A percentile compares a stretch with the other conserved stretches of the same genome.
phyloP scores from a whole-genome alignment of 1,140 invertebrate species.

The Aphaenogaster rudis region DNA sequence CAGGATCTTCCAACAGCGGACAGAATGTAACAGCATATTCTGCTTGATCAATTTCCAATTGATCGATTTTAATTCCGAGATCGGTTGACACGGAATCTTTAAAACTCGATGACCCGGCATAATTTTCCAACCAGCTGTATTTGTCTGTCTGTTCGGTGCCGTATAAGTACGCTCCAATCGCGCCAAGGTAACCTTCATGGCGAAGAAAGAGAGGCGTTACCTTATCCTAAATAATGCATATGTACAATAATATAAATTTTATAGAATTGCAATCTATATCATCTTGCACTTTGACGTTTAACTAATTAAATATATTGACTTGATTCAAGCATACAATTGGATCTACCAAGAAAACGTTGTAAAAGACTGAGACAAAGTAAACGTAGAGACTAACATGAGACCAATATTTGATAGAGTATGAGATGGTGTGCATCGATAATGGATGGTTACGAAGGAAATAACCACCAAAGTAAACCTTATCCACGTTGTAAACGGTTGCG shows the following conservation, averaged over 20 bases:
- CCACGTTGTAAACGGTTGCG: constrained; percentile 90
- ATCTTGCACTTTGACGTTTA: constrained; percentile 9
- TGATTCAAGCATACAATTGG: constrained; percentile 32
- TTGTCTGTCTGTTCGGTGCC: constrained; percentile 90
- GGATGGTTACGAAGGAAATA: constrained; percentile 93
- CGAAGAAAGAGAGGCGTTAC: constrained; percentile 91
- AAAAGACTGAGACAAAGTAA: constrained; percentile 27
- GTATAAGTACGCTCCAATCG: constrained; percentile 93
- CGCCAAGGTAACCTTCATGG: constrained; percentile 93
- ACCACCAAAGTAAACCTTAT: constrained; percentile 92
- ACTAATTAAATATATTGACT: constrained; percentile 21
- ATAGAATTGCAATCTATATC: not conserved
- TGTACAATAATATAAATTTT: constrained; percentile 46
- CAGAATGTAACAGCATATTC: constrained; percentile 89
- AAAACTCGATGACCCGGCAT: constrained; percentile 91
- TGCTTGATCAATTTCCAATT: constrained; percentile 91
- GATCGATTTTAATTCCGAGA: constrained; percentile 88
- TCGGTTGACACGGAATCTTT: constrained; percentile 86
- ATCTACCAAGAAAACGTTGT: not conserved
- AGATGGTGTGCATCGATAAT: constrained; percentile 92
- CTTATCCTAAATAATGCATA: constrained; percentile 85
- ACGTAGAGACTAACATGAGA: constrained; percentile 86
- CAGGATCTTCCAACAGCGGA: constrained; percentile 89
- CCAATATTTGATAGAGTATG: constrained; percentile 93
- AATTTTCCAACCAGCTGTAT: constrained; percentile 93